These are phyloP conservation scores for Chiloscyllium plagiosum DNA, from an alignment of 2,113 vertebrate genomes.

Conservation along the genomic window DNA sequence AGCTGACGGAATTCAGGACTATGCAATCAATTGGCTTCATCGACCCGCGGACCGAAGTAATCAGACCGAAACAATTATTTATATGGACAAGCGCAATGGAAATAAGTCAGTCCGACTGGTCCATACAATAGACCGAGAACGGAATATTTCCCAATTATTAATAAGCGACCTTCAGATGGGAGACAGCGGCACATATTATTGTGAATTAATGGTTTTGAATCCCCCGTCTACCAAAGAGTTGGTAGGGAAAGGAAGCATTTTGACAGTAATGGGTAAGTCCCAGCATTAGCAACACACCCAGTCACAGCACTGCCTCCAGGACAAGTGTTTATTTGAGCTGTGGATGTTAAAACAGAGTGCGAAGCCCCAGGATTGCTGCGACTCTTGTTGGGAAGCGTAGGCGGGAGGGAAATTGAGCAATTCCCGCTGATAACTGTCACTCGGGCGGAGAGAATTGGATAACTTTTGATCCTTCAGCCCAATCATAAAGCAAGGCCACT, in stretches of 20 bases:
- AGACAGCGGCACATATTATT: conserved; percentile 20
- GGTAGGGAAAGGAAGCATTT: not conserved
- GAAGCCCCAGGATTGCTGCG: not conserved
- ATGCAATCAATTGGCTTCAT: not conserved
- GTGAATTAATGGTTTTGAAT: not conserved
- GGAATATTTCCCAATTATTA: not conserved
- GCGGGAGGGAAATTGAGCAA: not conserved
- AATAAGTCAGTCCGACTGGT: not conserved
- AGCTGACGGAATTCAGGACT: not conserved
- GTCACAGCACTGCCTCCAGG: not conserved
- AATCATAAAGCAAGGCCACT: not conserved
- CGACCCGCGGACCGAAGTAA: not conserved
- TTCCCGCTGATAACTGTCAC: not conserved
- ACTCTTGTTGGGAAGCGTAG: not conserved
- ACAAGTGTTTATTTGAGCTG: not conserved
- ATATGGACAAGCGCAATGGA: not conserved
- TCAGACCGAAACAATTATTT: not conserved
- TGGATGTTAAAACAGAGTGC: not conserved
- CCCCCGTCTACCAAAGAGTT: not conserved
- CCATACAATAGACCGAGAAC: too few species aligned
- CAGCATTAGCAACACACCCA: not conserved
- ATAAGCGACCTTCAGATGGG: not conserved
- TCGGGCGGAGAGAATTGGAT: not conserved
- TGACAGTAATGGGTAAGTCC: not conserved
- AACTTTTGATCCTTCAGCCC: not conserved